Conservation (phyloP, 2,888 invertebrate genomes). For the Drosophila antonietae region DNA sequence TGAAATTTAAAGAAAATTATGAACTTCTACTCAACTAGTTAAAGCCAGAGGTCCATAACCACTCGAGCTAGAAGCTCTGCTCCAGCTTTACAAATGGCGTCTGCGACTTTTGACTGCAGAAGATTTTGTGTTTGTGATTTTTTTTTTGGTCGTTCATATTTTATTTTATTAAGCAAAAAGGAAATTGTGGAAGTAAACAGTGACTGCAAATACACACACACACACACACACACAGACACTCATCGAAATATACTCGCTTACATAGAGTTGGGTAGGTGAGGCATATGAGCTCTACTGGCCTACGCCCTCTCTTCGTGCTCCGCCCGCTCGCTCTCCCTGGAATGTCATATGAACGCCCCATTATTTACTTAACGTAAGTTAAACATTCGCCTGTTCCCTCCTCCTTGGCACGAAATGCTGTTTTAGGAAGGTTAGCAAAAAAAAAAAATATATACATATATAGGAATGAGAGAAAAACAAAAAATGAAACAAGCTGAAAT, state of each 20-base stretch:
- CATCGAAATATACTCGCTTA: conserved; percentile 19
- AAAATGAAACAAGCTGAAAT: conserved; percentile 44
- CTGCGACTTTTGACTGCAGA: conserved; percentile 23
- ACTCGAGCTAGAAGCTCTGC: background rate
- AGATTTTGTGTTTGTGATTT: conserved; percentile 30
- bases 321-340: conserved; percentile 25
- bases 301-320: conserved; percentile 14
- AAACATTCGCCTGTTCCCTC: conserved; percentile 62
- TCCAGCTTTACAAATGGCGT: conserved; percentile 3
- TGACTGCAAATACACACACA: conserved; percentile 60
- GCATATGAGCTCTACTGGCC: conserved; percentile 14
- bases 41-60: background rate
- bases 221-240: conserved; percentile 25
- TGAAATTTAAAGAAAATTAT: background rate
- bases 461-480: conserved; percentile 10
- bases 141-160: conserved; percentile 54
- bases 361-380: conserved; percentile 81
- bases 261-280: conserved; percentile 11
- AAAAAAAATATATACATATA: background rate
- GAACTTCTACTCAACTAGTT: background rate
- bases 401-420: conserved; percentile 35
- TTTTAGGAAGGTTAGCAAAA: conserved; percentile 50
- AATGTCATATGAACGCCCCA: conserved; percentile 79
- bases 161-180: conserved; percentile 76
- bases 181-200: conserved; percentile 73